Evolutionary conservation across 2,113 vertebrate genomes (phyloP), one percentile per base, ranked within the genome.

Genomic region (Pteropus alecto): DNA sequence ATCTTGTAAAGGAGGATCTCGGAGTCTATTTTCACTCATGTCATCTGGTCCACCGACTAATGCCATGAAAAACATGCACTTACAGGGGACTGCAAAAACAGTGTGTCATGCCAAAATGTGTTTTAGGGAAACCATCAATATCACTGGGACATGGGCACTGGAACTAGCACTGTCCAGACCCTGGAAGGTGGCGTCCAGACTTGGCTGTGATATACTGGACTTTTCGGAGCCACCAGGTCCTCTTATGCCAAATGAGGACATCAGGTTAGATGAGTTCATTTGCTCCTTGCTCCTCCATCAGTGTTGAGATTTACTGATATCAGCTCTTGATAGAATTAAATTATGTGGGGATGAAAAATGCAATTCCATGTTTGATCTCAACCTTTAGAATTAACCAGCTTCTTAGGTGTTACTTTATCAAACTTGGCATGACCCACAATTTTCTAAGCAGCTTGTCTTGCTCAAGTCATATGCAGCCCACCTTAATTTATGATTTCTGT

Each of bases 321-420:
- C 30, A 60, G 18, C 77, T 94, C 63, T 92, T 95, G 70, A 35
- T 54, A 94, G 71, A 48, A 18, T 26, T 68, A 71, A 93, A 85
- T 77, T 77, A 71, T 84, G 77, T 38, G 51, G 46, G 41, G 16
- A 96, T 82, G 48, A 85, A 63, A 95, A 82, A 85, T 85, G 28
- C 0, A 30, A 82, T 96, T 95, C 33, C 63, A 12, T 76, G 60
- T 87, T 90, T 63, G 76, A 90, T 60, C 33, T 63, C 84, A 87
- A 93, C 91, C 54, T 94, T 96, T 97, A 48, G 58, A 94, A 94
- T 94, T 85, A 92, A 96, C 58, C 54, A 68, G 56, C 22, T 94
- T 95, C 92, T 54, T 33, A 41, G 56, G 26, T 83, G 35, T 88
- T 93, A 82, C 41, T 97, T 96, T 96, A 74, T 82, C n/a, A 90